These are phyloP conservation scores for Harpagoxenus sublaevis DNA, from an alignment of 2,888 invertebrate species.

Conservation along the genomic window DNA sequence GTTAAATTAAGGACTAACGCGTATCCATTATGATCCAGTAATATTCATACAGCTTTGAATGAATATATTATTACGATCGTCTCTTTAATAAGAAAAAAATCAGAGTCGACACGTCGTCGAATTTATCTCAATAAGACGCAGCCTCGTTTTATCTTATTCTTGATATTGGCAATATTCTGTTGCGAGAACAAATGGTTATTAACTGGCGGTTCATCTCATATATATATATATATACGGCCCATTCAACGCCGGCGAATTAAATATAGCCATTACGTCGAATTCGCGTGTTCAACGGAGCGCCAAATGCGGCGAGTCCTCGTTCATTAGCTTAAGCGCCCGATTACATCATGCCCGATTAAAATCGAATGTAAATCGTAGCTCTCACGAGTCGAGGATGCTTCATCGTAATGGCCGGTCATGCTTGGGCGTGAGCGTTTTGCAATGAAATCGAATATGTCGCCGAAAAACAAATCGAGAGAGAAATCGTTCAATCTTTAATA, in stretches of 20 bases:
- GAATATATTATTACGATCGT: not conserved
- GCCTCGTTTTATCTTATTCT: not conserved
- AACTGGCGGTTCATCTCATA: conserved; percentile 16
- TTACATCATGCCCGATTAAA: conserved; percentile 67
- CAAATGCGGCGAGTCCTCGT: conserved; percentile 49
- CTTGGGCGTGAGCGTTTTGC: conserved; percentile 17
- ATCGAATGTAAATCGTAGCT: conserved; percentile 66
- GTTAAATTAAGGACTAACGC: not conserved
- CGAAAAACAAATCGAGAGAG: not conserved
- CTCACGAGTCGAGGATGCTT: conserved; percentile 36
- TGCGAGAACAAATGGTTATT: conserved; percentile 1
- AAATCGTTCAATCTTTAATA: not conserved
- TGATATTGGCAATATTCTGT: not conserved
- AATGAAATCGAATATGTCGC: not conserved
- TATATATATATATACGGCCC: not conserved
- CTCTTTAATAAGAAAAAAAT: not conserved
- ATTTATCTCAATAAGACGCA: not conserved
- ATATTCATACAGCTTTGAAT: not conserved
- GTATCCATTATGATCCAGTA: not conserved
- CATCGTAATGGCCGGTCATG: conserved; percentile 18
- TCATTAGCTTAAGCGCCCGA: conserved; percentile 60
- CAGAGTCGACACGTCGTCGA: not conserved
- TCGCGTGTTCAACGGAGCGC: conserved; percentile 29
- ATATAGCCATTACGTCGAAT: conserved; percentile 54
- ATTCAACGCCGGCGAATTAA: conserved; percentile 32